Base-by-base conservation (phyloP, 37 sponge, comb jelly and placozoan genomes). In the Eunapius fragilis region DNA sequence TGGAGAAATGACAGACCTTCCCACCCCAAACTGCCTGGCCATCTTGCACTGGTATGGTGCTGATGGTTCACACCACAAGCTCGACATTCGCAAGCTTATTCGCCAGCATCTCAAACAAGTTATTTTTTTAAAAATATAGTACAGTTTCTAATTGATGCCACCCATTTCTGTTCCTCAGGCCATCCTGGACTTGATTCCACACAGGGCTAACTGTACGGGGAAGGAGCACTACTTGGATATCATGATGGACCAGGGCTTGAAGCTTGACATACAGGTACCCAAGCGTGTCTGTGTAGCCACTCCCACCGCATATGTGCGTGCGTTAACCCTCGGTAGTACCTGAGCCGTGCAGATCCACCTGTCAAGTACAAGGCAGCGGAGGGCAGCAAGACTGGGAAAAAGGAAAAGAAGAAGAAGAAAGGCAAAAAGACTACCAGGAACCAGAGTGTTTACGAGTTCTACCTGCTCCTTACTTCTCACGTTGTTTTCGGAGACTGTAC, bases 41-140 rank as follows among this genome's bases (percentile, higher is more conserved):
- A 7, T 27, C 4, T 33, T 87, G 70, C 76, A 74, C 45, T 87
- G 76, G 76, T 87, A 81, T 80, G 82, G 76, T 26, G 33, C 13
- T 24, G 77, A 87, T 72, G 88, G 88, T 3, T 19, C 76, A 12
- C 76, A 74, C 14, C 27, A 31, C 25, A 81, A 25, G 37, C 68
- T 87, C 3, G 88, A 87, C 37, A 0, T 87, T 23, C 41, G 88
- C 69, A 87, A 35, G 58, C 25, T 32, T n/a, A 80, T 87, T 27
- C 47, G 88, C 6, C 71, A 74, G 27, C n/a, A 48, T 14, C 37
- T 32, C 26, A 87, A 48, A 73, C 25, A 87, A 24, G 88, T 87
- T 79, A 11, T 6, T 26, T 27, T 3, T 67, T 30, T 22, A 67
- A 34, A n/a, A n/a, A n/a, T n/a, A n/a, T n/a, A n/a, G n/a, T n/a